Evolutionary conservation across 2,797 vertebrate genomes (phyloP), one percentile per base, ranked within the genome.

Genomic region (Amphiprion clarkii): DNA sequence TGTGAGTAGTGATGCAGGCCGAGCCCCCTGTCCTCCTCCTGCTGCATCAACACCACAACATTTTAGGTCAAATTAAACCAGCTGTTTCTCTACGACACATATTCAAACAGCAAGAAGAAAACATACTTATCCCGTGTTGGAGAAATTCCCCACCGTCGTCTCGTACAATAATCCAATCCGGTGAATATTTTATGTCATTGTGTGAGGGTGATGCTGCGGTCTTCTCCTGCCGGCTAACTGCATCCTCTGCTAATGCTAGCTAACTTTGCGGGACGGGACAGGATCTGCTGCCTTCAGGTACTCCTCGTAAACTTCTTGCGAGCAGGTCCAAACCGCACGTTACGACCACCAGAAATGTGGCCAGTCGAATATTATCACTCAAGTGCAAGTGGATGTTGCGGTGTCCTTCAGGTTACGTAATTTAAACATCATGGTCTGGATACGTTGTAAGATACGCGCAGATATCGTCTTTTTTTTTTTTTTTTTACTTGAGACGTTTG

Each of bases 191-290:
- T 40, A 83, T 51, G 78, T 60, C 74, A 83, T 74, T 51, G 59
- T 70, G 76, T 44, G 0, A 0, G 57, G 52, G 2, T 61, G 81
- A 36, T 74, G 86, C 71, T 79, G 84, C 67, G 57, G 51, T 46
- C 13, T 14, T 65, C 77, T 59, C 36, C 76, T 74, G 27, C 70
- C 69, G 80, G 88, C 74, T 84, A 79, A 36, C 79, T 54, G 73
- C 53, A 29, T 42, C 60, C 64, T 16, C 16, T 48, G 83, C 82
- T 85, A 71, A 79, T 27, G 82, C 69, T 83, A 86, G 88, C 90
- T 84, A 72, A 80, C 65, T 88, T 87, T 80, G 78, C 64, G 6
- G 85, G 84, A 81, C 83, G 2, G 84, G 79, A 77, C 84, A 62
- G 60, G 17, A 33, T 58, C 9, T 74, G 92, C 6, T 81, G 82